Conservation (phyloP, 2,888 invertebrate species). For the Allygus modestus region DNA sequence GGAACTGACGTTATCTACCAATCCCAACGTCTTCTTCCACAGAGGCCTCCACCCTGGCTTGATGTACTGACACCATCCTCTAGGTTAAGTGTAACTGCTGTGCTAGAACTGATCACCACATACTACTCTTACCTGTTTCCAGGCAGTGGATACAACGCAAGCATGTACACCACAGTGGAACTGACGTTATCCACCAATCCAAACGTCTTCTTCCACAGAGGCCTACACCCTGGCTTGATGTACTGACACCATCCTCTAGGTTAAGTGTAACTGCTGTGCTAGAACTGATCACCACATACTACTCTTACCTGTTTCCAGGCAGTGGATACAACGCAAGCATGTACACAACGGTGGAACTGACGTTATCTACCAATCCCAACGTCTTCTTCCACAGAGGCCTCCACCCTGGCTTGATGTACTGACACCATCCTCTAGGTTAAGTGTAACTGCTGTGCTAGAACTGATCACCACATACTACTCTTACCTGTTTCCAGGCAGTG, state of each 20-base stretch:
- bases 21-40: conserved; percentile 95
- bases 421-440: conserved; percentile 71
- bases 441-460: neutral
- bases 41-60: conserved; percentile 93
- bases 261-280: neutral
- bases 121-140: conserved; percentile 40
- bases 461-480: neutral
- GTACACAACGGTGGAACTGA: conserved; percentile 91
- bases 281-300: neutral
- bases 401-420: conserved; percentile 96
- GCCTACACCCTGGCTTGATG: conserved; percentile 94
- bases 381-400: conserved; percentile 93
- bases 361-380: conserved; percentile 93
- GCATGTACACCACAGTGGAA: conserved; percentile 90
- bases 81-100: conserved; percentile 15
- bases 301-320: conserved; percentile 58
- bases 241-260: conserved; percentile 78
- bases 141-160: conserved; percentile 82
- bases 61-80: conserved; percentile 83
- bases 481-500: conserved; percentile 63
- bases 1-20: conserved; percentile 91
- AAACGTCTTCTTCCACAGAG: conserved; percentile 93
- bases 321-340: conserved; percentile 86
- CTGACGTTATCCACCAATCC: conserved; percentile 93
- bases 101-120: neutral